Conservation (phyloP, 2,888 invertebrate genomes). For the Melanostoma scalare region DNA sequence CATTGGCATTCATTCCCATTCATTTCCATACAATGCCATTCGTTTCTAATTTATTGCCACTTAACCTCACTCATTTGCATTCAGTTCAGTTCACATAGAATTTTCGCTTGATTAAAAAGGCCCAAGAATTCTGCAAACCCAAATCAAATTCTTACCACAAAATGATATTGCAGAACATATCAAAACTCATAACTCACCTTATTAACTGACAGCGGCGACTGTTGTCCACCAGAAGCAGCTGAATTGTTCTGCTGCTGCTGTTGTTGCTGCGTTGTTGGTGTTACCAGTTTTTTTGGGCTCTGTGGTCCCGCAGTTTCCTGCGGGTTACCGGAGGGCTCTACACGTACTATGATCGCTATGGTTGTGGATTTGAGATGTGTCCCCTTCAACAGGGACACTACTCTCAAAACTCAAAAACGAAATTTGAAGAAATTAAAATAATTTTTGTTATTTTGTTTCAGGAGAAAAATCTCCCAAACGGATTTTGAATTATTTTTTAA, state of each 20-base stretch:
- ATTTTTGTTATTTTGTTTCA: neutral
- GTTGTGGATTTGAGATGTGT: slow-evolving; percentile 73
- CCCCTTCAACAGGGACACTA: slow-evolving; percentile 73
- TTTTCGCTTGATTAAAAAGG: too few species aligned
- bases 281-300: slow-evolving; percentile 74
- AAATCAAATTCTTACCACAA: too few species aligned
- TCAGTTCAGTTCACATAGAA: too few species aligned
- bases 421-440: slow-evolving; percentile 28
- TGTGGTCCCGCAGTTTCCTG: slow-evolving; percentile 77
- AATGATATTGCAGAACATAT: too few species aligned
- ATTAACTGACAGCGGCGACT: slow-evolving; percentile 69
- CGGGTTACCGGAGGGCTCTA: slow-evolving; percentile 77
- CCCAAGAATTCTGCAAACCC: too few species aligned
- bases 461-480: slow-evolving; percentile 8
- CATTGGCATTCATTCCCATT: too few species aligned
- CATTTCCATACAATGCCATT: too few species aligned
- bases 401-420: slow-evolving; percentile 67
- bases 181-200: slow-evolving; percentile 51
- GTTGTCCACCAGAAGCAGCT: slow-evolving; percentile 69
- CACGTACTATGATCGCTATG: slow-evolving; percentile 78
- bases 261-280: slow-evolving; percentile 62
- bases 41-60: too few species aligned
- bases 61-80: too few species aligned
- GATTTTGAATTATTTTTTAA: slow-evolving; percentile 11
- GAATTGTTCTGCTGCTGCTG: slow-evolving; percentile 68